Evolutionary conservation across 2,797 vertebrate species (phyloP).

Genomic region (Hippocampus kuda): DNA sequence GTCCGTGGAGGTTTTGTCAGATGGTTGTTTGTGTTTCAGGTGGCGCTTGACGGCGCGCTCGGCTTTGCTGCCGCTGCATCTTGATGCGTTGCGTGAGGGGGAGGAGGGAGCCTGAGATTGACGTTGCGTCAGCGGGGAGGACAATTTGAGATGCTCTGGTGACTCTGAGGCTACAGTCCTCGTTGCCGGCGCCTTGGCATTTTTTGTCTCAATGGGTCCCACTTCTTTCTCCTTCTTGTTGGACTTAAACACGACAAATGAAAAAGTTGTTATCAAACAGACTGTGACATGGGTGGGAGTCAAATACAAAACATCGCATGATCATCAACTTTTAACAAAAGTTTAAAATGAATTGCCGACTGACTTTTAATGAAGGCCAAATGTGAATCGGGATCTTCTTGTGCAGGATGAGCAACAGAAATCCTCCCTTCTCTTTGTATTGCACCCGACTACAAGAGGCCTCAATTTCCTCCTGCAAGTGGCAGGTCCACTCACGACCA

Average conservation of each 20-base stretch:
- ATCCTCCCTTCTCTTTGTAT: constrained; percentile 80
- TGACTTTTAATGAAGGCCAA: constrained; percentile 87
- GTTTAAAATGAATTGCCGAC: constrained; percentile 1
- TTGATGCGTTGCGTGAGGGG: constrained; percentile 50
- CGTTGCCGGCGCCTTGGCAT: constrained; percentile 58
- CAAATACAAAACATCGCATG: not conserved
- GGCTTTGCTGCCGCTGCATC: constrained; percentile 56
- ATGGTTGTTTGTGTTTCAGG: constrained; percentile 69
- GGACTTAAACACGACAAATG: constrained; percentile 38
- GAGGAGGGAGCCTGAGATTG: constrained; percentile 32
- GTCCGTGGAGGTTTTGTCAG: constrained; percentile 31
- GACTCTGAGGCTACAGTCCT: constrained; percentile 47
- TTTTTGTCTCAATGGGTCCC: constrained; percentile 62
- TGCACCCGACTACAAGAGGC: constrained; percentile 87
- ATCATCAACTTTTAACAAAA: not conserved
- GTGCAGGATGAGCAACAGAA: constrained; percentile 82
- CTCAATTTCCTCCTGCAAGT: constrained; percentile 88
- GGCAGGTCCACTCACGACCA: constrained; percentile 85
- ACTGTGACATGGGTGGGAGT: not conserved
- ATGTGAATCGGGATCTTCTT: constrained; percentile 93
- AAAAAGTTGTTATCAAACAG: not conserved
- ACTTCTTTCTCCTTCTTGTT: constrained; percentile 72
- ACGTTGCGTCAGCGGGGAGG: constrained; percentile 16
- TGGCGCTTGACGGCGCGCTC: constrained; percentile 67
- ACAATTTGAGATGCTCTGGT: constrained; percentile 30